These are phyloP conservation scores for Vollenhovia emeryi DNA, from an alignment of 1,140 invertebrate genomes.

Conservation along the genomic window DNA sequence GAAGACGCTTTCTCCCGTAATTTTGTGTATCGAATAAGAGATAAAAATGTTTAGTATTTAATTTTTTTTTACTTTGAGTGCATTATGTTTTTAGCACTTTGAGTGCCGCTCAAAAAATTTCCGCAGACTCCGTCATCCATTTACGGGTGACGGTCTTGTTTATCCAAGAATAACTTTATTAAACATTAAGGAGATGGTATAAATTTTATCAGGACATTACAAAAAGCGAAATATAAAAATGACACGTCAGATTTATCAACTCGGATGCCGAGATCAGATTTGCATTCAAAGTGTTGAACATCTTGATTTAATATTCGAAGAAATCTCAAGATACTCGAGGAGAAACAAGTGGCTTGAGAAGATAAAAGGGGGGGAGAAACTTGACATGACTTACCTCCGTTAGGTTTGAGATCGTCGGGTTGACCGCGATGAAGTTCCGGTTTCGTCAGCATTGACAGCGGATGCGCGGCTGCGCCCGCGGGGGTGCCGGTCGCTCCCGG, in stretches of 20 bases:
- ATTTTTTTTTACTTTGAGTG: not conserved
- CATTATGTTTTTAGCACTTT: no score
- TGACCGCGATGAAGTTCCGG: slow-evolving; percentile 89
- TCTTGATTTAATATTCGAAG: not conserved
- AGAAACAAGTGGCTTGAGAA: not conserved
- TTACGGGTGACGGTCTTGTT: no score
- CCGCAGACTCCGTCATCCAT: no score
- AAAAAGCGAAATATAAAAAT: no score
- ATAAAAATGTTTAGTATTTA: not conserved
- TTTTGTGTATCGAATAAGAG: not conserved
- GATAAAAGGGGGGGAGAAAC: not conserved
- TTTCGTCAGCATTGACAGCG: slow-evolving; percentile 89
- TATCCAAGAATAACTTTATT: no score
- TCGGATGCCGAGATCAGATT: no score
- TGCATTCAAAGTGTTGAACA: no score
- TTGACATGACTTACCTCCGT: slow-evolving; percentile 87
- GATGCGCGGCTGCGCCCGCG: slow-evolving; percentile 88
- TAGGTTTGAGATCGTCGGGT: slow-evolving; percentile 88
- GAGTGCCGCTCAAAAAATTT: no score
- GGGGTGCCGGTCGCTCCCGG: slow-evolving; percentile 85
- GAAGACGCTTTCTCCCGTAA: not conserved
- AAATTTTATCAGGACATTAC: no score
- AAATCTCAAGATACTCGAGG: not conserved
- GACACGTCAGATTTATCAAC: no score
- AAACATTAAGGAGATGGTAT: no score